Evolutionary conservation across 2,797 vertebrate species (phyloP), one percentile per base, ranked within the genome.

Genomic region (Scolopax bukidnonensis): DNA sequence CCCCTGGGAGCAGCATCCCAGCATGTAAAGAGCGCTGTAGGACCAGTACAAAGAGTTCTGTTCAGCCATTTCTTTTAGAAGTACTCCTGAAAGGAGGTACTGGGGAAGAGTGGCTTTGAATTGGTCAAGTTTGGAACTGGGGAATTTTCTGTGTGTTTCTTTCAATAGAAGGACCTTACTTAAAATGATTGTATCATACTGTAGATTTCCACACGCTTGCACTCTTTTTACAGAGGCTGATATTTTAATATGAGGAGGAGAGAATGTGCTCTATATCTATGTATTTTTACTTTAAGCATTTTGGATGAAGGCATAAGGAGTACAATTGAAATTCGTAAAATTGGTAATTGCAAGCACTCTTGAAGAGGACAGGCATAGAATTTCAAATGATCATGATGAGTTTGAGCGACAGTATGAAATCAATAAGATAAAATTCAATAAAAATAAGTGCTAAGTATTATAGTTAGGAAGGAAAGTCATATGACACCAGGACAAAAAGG

Each of bases 331-430:
- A 56, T 84, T 87, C 77, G 48, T 23, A 63, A 84, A 93, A 85
- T 28, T 54, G 36, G 20, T 65, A 79, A 56, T 73, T 87, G 43
- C 64, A 79, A 77, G 56, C 45, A 36, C 23, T 93, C 18, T 82
- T 2, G 2, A 83, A 85, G 78, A 90, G 23, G 6, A 18, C 20
- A 51, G 51, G 68, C 9, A 12, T 40, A 85, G 93, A 84, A 90
- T 93, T 93, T 89, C 51, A 83, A 61, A 71, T 57, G 27, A 10
- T 63, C 16, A 1, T 53, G 74, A 82, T 77, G 59, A 84, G 92
- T 84, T 74, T 67, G 75, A 92, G n/a, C 69, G 71, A 28, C 57
- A 82, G 51, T 57, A 56, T 68, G 75, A 83, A 93, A 93, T 95
- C 92, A 89, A 25, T 94, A 90, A 40, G 57, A 74, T 71, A 75